Evolutionary conservation across 2,797 vertebrate genomes (phyloP).

Genomic region (Anabacerthia variegaticeps): DNA sequence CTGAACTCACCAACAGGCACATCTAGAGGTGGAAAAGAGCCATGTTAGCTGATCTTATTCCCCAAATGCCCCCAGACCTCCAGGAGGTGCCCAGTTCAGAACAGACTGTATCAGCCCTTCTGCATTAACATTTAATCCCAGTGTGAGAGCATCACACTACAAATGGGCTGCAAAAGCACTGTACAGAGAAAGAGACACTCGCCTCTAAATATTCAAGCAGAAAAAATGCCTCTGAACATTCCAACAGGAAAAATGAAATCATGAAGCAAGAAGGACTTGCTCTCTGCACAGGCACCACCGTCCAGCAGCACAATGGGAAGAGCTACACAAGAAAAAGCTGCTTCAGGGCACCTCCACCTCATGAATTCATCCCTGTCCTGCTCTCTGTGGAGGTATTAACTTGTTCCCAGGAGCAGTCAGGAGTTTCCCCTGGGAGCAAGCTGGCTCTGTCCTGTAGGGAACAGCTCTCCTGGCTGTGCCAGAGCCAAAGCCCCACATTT

Average conservation of each 20-base stretch:
- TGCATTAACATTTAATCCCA: background rate
- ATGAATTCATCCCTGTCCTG: background rate
- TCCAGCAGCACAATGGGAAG: rapidly evolving
- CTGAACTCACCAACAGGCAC: background rate
- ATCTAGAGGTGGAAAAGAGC: background rate
- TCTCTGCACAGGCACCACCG: background rate
- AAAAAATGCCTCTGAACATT: background rate
- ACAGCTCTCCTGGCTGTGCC: background rate
- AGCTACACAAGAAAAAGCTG: background rate
- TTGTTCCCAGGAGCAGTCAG: background rate
- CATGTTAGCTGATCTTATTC: rapidly evolving
- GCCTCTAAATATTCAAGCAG: background rate
- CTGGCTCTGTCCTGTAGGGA: background rate
- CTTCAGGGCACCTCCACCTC: background rate
- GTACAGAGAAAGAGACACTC: background rate
- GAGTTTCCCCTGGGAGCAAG: background rate
- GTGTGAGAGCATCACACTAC: background rate
- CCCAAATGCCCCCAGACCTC: background rate
- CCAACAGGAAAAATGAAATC: background rate
- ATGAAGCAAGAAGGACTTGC: background rate
- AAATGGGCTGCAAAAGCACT: background rate
- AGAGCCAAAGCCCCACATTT: background rate
- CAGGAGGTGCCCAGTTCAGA: background rate
- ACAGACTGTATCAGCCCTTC: background rate
- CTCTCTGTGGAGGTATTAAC: background rate